Evolutionary conservation across 2,888 invertebrate genomes (phyloP).

Genomic region (Diplolepis rosae): DNA sequence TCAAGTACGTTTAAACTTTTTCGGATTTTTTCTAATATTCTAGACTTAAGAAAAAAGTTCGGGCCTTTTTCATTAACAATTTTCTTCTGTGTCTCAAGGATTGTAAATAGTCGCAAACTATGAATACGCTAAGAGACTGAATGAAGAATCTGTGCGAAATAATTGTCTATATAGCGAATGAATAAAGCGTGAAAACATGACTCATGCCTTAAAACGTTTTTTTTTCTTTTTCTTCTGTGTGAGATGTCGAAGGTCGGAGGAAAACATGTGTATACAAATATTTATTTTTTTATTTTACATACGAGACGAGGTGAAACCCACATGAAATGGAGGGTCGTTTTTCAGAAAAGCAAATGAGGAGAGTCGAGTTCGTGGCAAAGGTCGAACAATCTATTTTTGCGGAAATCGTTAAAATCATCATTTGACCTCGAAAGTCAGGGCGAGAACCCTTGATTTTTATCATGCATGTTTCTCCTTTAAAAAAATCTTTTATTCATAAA

Average conservation of each 20-base stretch:
- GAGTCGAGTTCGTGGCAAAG: constrained; percentile 23
- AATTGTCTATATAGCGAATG: constrained; percentile 14
- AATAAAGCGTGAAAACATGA: constrained; percentile 27
- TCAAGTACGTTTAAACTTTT: too few species aligned
- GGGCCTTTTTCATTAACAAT: too few species aligned
- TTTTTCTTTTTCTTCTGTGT: background rate
- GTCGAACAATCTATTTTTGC: constrained; percentile 17
- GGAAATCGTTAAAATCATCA: constrained; percentile 11
- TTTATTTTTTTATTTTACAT: background rate
- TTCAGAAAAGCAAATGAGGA: constrained; percentile 19
- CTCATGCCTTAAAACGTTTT: background rate
- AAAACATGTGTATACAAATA: constrained; percentile 19
- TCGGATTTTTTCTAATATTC: too few species aligned
- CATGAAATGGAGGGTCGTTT: constrained; percentile 7
- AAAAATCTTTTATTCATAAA: too few species aligned
- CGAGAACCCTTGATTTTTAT: background rate
- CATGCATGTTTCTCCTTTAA: background rate
- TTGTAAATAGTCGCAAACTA: background rate
- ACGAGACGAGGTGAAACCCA: constrained; percentile 1
- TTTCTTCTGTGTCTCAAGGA: too few species aligned
- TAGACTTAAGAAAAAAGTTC: too few species aligned
- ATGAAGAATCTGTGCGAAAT: background rate
- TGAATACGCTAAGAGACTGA: background rate
- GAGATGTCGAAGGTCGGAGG: constrained; percentile 14
- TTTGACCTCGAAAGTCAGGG: background rate